Evolutionary conservation across 2,113 vertebrate genomes (phyloP).

Genomic region (Mormyrus iriodes): DNA sequence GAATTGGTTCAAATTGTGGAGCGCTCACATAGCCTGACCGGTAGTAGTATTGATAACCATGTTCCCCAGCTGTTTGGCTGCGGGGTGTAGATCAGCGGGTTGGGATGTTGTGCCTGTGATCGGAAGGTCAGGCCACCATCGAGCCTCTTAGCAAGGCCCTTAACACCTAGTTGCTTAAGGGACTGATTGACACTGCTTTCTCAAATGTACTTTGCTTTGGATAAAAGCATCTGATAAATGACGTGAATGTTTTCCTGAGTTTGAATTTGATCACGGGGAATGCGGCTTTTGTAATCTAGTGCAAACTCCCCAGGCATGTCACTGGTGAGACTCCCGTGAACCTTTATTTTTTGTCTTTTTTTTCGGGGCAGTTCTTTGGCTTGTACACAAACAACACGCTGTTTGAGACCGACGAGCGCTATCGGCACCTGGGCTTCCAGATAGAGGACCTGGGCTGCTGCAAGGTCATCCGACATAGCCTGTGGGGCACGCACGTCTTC

Average conservation of each 20-base stretch:
- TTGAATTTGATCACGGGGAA: not conserved
- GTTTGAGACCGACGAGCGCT: conserved; percentile 89
- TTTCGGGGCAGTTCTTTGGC: conserved; percentile 75
- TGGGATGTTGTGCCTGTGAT: not conserved
- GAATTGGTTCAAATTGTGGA: not conserved
- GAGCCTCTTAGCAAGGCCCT: not conserved
- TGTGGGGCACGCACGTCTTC: conserved; percentile 83
- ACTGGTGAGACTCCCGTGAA: not conserved
- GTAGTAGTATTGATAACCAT: not conserved
- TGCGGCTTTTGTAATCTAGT: not conserved
- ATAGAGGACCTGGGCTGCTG: conserved; percentile 94
- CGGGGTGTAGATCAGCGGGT: not conserved
- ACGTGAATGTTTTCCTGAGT: not conserved
- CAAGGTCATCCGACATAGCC: conserved; percentile 79
- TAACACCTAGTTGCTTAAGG: not conserved
- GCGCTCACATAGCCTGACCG: not conserved
- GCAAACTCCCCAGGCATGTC: not conserved
- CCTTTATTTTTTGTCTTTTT: not conserved
- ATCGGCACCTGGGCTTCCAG: conserved; percentile 78
- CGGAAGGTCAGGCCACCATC: not conserved
- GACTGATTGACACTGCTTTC: not conserved
- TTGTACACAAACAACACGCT: conserved; percentile 84
- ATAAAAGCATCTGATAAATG: not conserved
- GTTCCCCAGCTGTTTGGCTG: not conserved
- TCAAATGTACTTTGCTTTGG: not conserved